Evolutionary conservation across 2,797 vertebrate species (phyloP), one percentile per base, ranked within the genome.

Genomic region (Cossypha niveicapilla): DNA sequence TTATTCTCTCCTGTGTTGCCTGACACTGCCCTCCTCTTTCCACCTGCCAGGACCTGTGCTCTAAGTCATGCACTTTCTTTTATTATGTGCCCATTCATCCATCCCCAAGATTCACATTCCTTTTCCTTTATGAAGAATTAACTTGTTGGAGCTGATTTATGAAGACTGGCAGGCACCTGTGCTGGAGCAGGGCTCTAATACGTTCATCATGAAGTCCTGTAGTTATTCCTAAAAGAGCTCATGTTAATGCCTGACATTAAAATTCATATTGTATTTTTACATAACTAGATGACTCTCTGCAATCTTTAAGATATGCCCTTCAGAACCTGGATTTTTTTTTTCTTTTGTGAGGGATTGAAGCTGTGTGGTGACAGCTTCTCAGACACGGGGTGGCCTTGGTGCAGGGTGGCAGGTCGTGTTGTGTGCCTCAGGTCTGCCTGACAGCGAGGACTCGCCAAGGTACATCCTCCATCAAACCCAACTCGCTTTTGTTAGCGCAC

Each of bases 181-280:
- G 92, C 95, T 58, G 88, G 44, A 88, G 93, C 93, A 56, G 35
- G 11, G 82, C 96, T 91, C 89, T 74, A 78, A 96, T 66, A 94
- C 42, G 74, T 87, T 96, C 96, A 92, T 96, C 93, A 76, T 42
- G 62, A 95, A 94, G 97, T 97, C 95, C 96, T 86, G 95, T 86
- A 95, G 96, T 93, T 96, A 96, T 95, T 96, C 96, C 96, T 96
- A 75, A 95, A 94, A 96, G 96, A 96, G 96, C 84, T 96, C 95
- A 92, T 94, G 96, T 93, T 96, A 97, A 96, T 96, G 93, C 75
- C 73, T 79, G 57, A 1, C 95, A 96, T 97, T 96, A 96, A 95
- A 94, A 97, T 97, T 96, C 94, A 96, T 91, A 70, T 78, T 95
- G 95, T 95, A 93, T 92, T 96, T 90, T 95, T 68, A 83, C 95